Evolutionary conservation across 2,797 vertebrate genomes (phyloP).

Genomic region (Tiaroga cobitis): DNA sequence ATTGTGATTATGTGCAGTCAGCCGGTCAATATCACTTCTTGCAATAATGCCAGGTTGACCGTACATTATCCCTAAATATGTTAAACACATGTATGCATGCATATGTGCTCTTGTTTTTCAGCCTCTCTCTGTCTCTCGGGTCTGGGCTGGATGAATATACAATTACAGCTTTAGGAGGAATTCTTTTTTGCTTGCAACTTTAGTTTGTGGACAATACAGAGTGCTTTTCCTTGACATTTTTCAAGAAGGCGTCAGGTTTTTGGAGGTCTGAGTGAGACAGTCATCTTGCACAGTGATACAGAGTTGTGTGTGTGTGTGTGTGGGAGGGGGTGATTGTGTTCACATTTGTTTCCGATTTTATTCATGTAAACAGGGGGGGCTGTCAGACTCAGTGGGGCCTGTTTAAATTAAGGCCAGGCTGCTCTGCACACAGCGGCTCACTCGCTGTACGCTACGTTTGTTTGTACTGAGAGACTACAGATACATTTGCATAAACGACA

Average conservation of each 20-base stretch:
- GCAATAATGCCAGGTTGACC: background rate
- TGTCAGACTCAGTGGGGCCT: conserved; percentile 75
- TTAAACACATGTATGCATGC: background rate
- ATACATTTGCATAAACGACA: conserved; percentile 10
- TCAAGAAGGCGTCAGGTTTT: background rate
- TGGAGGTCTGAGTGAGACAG: background rate
- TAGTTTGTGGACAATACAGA: background rate
- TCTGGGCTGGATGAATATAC: background rate
- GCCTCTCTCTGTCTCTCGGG: background rate
- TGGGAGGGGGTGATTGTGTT: conserved; percentile 57
- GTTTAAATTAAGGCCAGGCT: conserved; percentile 69
- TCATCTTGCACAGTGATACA: background rate
- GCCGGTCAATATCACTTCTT: background rate
- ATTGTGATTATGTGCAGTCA: too few species aligned
- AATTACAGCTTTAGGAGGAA: background rate
- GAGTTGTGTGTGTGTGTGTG: conserved; percentile 30
- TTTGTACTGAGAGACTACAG: background rate
- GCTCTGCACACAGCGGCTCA: conserved; percentile 5
- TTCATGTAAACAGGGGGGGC: conserved; percentile 69
- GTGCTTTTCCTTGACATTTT: background rate
- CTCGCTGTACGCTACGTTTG: conserved; percentile 11
- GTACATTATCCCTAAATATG: background rate
- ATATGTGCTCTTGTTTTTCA: background rate
- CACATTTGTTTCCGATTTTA: conserved; percentile 75
- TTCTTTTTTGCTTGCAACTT: background rate